These are phyloP conservation scores for Zootoca vivipara DNA, from an alignment of 2,113 vertebrate genomes.

Conservation along the genomic window DNA sequence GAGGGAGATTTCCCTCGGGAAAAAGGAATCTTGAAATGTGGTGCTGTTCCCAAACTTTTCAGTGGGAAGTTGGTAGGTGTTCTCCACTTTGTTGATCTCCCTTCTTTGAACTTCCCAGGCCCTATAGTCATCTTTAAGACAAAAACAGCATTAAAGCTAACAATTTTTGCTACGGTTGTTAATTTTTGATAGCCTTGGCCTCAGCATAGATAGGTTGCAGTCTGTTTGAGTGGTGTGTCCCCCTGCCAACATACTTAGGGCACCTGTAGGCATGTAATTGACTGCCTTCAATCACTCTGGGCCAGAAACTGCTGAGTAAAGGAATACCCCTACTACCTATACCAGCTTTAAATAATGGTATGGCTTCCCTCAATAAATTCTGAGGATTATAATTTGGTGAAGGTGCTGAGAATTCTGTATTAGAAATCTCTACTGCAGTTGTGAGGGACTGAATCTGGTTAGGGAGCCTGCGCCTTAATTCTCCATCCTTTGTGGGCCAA, in stretches of 20 bases:
- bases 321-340: background rate
- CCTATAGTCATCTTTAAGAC: constrained; percentile 81
- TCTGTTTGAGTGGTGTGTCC: background rate
- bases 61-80: constrained; percentile 71
- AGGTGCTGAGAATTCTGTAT: background rate
- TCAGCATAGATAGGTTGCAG: background rate
- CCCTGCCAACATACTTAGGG: background rate
- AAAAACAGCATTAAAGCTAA: constrained; percentile 41
- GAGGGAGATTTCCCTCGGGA: constrained; percentile 63
- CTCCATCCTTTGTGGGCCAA: no score
- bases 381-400: background rate
- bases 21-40: constrained; percentile 83
- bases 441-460: no score
- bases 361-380: background rate
- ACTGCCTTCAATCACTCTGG: background rate
- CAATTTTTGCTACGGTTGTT: background rate
- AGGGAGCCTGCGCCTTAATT: no score
- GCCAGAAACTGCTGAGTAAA: background rate
- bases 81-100: constrained; percentile 72
- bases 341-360: no score
- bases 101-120: constrained; percentile 75
- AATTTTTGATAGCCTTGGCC: background rate
- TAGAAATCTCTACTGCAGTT: background rate
- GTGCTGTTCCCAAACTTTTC: constrained; percentile 83
- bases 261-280: background rate